A percentile compares a stretch with the other conserved stretches of the same genome.
phyloP scores from a whole-genome alignment of 2,113 vertebrate species.

The Notothenia rossii region DNA sequence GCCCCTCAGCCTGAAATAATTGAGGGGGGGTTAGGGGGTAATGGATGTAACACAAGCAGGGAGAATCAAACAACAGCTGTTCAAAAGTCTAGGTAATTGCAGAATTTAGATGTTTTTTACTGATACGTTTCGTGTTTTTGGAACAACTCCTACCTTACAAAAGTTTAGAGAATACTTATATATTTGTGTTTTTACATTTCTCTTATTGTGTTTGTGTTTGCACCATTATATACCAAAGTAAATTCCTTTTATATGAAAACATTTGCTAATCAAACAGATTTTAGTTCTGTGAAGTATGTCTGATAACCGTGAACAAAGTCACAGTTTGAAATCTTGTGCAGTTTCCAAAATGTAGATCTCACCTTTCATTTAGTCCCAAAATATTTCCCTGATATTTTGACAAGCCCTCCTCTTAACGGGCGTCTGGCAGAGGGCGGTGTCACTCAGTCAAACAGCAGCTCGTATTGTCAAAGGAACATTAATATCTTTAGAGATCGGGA shows the following conservation, averaged over 20 bases:
- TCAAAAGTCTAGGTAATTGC: not conserved
- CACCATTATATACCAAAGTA: too few relatives aligned
- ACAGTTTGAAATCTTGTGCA: not conserved
- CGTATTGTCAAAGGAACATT: slow-evolving; percentile 10
- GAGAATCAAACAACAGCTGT: not conserved
- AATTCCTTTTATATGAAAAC: too few relatives aligned
- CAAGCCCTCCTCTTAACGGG: not conserved
- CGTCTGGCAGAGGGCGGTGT: not conserved
- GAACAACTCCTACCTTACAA: too few relatives aligned
- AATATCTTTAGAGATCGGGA: slow-evolving; percentile 31
- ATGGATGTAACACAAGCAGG: not conserved
- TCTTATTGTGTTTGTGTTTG: too few relatives aligned
- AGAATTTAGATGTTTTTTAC: too few relatives aligned
- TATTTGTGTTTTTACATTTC: too few relatives aligned
- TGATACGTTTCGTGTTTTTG: too few relatives aligned
- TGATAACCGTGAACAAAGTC: not conserved
- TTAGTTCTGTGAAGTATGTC: too few relatives aligned
- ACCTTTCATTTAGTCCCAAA: not conserved
- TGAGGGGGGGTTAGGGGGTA: not conserved
- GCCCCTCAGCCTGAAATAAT: slow-evolving; percentile 4
- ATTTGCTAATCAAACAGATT: too few relatives aligned
- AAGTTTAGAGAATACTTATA: too few relatives aligned
- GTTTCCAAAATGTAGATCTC: not conserved
- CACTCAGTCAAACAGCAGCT: slow-evolving; percentile 27
- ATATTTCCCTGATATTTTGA: not conserved